Base-by-base conservation (phyloP, 2,888 invertebrate species). In the Idaea straminata region DNA sequence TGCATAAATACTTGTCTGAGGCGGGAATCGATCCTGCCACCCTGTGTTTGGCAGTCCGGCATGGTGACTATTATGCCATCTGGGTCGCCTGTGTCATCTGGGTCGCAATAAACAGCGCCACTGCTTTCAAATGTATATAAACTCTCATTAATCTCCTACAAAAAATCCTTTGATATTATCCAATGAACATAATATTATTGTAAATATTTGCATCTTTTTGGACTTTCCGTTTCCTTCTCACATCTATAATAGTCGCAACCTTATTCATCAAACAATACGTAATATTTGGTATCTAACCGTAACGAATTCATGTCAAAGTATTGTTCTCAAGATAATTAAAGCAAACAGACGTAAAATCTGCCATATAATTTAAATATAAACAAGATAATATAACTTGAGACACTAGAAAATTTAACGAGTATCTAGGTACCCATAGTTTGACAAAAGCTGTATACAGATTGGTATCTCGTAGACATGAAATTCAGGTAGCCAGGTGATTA, bases 271-370 rank as follows among this genome's bases (percentile, higher is more conserved):
- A 47, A 47, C 4, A 47, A 47, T 47, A 47, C 47, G 13, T 47
- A 47, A 47, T 47, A 47, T 47, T 47, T 10, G 6, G 5, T 47
- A 47, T 10, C 47, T 47, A 47, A 47, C 47, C 47, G 47, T 47
- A 6, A 47, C 47, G 10, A 47, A 47, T 47, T 47, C 47, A 47
- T 47, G 47, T 47, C 47, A 47, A 47, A 47, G 10, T 47, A 47
- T 47, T 47, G 47, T 47, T 47, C 47, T 47, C 47, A 13, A 47
- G 47, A 47, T 47, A 47, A 47, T 47, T 47, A 47, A 47, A 47
- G 47, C 47, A 47, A 47, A 47, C 47, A 47, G 47, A 47, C 47
- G 47, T 47, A 47, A 47, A 47, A 47, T 47, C 47, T 47, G 47
- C 10, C 47, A 47, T 47, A 47, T 47, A 47, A 47, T 47, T 47